Evolutionary conservation across 2,888 invertebrate genomes (phyloP), one percentile per base, ranked within the genome.

Genomic region (Perizoma affinitatum): DNA sequence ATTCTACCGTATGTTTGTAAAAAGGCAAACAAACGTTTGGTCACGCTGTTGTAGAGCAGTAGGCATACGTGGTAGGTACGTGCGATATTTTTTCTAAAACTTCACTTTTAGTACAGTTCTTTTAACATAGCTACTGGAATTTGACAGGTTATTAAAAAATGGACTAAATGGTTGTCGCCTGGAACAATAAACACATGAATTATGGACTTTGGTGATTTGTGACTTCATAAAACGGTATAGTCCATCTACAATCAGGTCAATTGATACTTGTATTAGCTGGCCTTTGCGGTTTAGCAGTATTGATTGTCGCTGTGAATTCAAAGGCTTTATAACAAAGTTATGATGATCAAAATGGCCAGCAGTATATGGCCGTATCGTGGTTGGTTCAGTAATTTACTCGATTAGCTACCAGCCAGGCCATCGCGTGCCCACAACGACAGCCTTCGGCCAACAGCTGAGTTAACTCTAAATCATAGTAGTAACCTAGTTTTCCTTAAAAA

Each of bases 311-410:
- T 46, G 54, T 36, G 53, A 42, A 55, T 45, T 55, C 55, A 52
- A 58, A 58, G 63, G 55, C 54, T 49, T 46, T n/a, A 42, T 60
- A 42, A 54, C 54, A 55, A 53, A 48, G 58, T 63, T 63, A 63
- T 58, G 54, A 58, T 55, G 52, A 55, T 58, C 58, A n/a, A n/a
- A n/a, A n/a, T n/a, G n/a, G n/a, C n/a, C n/a, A 51, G 46, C 54
- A 52, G 52, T 55, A 45, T 49, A 43, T n/a, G n/a, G n/a, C n/a
- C n/a, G n/a, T 54, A 58, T 53, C 51, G 61, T 36, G 36, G 36
- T 54, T 75, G 63, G 74, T 73, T 80, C 76, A 80, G 82, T 84
- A 83, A 84, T 83, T 86, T 78, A 82, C 80, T 82, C 79, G 81
- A 84, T 83, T 82, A 84, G 59, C 45, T 57, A 44, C 49, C 45